phyloP scores from a whole-genome alignment of 2,797 vertebrate genomes.

The Chelon labrosus region DNA sequence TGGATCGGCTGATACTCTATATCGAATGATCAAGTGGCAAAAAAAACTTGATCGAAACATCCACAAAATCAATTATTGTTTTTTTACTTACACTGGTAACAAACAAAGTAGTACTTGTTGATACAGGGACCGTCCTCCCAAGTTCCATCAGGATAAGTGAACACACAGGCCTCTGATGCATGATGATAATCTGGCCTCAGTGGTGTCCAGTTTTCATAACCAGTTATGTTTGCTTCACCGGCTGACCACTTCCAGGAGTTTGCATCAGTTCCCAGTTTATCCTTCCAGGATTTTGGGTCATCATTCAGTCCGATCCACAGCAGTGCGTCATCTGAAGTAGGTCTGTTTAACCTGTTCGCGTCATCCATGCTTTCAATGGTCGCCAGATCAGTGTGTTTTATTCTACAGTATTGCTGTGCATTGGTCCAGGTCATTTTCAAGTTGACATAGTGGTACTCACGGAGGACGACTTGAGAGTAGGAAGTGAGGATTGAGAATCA shows the following conservation, averaged over 20 bases:
- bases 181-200: accelerated
- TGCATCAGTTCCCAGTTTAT: not conserved
- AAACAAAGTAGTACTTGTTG: too few species aligned
- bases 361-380: conserved; percentile 16
- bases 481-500: conserved; percentile 5
- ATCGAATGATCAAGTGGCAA: too few species aligned
- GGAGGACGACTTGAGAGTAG: not conserved
- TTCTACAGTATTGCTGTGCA: conserved; percentile 38
- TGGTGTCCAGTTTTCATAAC: not conserved
- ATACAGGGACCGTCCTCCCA: too few species aligned
- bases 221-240: not conserved
- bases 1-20: too few species aligned
- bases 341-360: not conserved
- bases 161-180: not conserved
- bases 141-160: accelerated
- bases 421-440: not conserved
- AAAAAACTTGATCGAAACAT: too few species aligned
- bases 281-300: conserved; percentile 29
- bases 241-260: conserved; percentile 56
- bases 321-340: accelerated
- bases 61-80: too few species aligned
- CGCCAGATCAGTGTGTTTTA: conserved; percentile 23
- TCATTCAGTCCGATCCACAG: conserved; percentile 46
- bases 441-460: conserved; percentile 17
- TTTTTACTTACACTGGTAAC: too few species aligned